Percentiles rank a stretch among this genome's conserved stretches.
These are phyloP conservation scores for Garrulus glandarius DNA, from an alignment of 2,797 vertebrate genomes.

Conservation along the genomic window DNA sequence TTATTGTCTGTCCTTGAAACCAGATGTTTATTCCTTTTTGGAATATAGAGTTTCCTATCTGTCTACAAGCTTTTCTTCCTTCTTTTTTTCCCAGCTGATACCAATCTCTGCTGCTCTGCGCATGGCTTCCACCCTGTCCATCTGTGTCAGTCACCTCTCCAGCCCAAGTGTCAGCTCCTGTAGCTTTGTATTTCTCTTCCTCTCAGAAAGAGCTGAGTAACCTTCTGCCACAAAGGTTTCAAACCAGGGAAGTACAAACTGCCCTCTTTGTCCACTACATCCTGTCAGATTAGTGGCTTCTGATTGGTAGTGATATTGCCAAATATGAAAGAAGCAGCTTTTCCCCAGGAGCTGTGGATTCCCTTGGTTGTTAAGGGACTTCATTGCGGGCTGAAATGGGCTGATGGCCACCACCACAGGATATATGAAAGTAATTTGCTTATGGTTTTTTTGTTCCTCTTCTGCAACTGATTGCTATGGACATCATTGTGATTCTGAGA, in stretches of 20 bases:
- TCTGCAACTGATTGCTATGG: not conserved
- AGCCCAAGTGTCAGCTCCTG: not conserved
- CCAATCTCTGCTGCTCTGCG: not conserved
- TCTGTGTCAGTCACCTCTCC: not conserved
- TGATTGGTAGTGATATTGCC: not conserved
- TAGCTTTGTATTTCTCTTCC: not conserved
- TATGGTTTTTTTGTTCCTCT: not conserved
- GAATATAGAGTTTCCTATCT: not conserved
- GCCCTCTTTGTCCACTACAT: not conserved
- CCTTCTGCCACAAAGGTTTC: not conserved
- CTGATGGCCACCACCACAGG: not conserved
- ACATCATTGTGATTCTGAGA: not conserved
- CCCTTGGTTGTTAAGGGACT: not conserved
- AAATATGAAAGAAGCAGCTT: not conserved
- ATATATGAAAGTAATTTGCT: not conserved
- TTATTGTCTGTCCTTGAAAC: not conserved
- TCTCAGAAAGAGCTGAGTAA: not conserved
- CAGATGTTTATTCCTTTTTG: not conserved
- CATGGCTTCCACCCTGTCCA: not conserved
- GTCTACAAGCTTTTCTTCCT: not conserved
- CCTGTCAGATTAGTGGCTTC: not conserved
- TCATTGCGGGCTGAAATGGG: not conserved
- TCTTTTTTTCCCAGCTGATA: not conserved
- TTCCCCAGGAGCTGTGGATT: not conserved
- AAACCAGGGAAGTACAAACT: not conserved